Percentiles rank a stretch among this genome's conserved stretches.
phyloP scores from a whole-genome alignment of 2,888 invertebrate species.

The Limnephilus auricula region DNA sequence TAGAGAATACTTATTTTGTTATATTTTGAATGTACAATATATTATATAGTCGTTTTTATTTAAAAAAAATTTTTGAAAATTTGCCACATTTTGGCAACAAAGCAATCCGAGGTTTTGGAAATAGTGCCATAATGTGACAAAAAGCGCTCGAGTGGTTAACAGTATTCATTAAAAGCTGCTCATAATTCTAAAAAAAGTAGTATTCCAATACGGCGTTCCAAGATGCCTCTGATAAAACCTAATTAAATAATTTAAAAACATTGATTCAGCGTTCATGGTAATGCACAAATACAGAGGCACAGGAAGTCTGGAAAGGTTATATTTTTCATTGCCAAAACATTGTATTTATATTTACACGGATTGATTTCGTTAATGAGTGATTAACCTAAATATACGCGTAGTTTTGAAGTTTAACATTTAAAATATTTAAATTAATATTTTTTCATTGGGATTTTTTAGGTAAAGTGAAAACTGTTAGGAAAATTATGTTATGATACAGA shows the following conservation, averaged over 20 bases:
- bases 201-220: not conserved
- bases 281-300: not conserved
- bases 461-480: not conserved
- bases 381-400: not conserved
- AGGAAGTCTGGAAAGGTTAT: not conserved
- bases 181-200: not conserved
- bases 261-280: not conserved
- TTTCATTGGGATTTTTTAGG: not conserved
- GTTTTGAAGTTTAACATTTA: not conserved
- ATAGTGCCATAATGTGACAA: no score
- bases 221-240: not conserved
- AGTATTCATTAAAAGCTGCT: not conserved
- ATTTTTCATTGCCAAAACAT: constrained; percentile 14
- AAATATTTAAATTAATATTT: not conserved
- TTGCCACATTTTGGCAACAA: no score
- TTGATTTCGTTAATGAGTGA: not conserved
- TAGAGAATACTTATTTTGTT: no score
- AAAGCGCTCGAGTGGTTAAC: no score
- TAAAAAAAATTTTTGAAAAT: no score
- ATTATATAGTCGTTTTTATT: no score
- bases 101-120: no score
- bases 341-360: not conserved
- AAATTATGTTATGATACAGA: not conserved
- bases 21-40: no score
- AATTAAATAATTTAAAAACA: not conserved